These are phyloP conservation scores for Mormyrus proboscirostris DNA, from an alignment of 2,797 vertebrate genomes.

Conservation along the genomic window DNA sequence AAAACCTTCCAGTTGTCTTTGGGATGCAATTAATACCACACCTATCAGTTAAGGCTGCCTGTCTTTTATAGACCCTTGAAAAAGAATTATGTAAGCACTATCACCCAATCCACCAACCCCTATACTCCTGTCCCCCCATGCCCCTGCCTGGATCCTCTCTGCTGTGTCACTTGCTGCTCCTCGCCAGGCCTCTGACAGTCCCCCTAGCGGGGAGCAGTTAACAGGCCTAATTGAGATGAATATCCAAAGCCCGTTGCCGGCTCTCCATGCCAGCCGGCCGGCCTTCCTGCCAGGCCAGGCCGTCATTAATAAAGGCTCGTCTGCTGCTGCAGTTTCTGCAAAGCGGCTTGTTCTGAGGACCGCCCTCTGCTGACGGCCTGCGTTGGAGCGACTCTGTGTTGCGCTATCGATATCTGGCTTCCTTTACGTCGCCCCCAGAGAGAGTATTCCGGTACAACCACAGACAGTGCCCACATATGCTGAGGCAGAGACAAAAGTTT, in stretches of 20 bases:
- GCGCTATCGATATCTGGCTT: background rate
- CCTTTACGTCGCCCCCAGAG: background rate
- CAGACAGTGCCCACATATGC: background rate
- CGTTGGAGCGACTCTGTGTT: background rate
- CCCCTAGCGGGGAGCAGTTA: slow-evolving; percentile 10
- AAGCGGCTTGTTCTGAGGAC: background rate
- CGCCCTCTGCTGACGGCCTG: background rate
- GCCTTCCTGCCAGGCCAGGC: background rate
- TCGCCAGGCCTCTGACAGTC: slow-evolving; percentile 5
- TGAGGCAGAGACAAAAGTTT: background rate
- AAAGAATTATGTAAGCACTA: background rate
- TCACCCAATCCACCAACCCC: background rate
- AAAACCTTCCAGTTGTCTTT: background rate
- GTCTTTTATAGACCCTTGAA: background rate
- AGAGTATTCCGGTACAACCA: background rate
- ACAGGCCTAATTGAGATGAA: slow-evolving; percentile 19
- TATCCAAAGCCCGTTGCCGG: background rate
- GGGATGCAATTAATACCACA: background rate
- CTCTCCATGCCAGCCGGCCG: background rate
- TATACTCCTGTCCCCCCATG: background rate
- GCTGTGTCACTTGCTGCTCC: background rate
- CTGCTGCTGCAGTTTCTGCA: background rate
- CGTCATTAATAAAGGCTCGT: background rate
- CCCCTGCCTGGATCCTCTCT: background rate
- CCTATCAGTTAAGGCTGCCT: background rate